Evolutionary conservation across 2,797 vertebrate species (phyloP), one percentile per base, ranked within the genome.

Genomic region (Chelonia mydas): DNA sequence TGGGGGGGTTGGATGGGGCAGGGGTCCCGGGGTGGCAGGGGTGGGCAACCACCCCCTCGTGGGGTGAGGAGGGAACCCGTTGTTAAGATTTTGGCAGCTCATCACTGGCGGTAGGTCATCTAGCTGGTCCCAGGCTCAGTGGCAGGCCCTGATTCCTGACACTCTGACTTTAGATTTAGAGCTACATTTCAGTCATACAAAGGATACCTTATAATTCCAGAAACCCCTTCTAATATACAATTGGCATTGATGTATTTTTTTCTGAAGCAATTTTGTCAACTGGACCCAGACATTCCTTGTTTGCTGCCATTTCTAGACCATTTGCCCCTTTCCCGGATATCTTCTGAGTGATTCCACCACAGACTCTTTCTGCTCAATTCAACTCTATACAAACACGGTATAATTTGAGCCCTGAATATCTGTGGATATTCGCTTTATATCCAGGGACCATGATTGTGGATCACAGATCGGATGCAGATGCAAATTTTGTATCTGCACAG

Each of bases 111-210:
- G 12, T 50, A 50, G 49, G 49, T 57, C 23, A 31, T 15, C 59
- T 61, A 61, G 31, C 28, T 65, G 61, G 15, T 65, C 61, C 7
- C 15, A 65, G 28, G 33, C 15, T 65, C 59, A 33, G 15, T 31
- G 15, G 15, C 31, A 65, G 59, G 31, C 13, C 31, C 61, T 65
- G 61, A n/a, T n/a, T 61, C 13, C 61, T 33, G 59, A 13, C 12
- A 61, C 49, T 3, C 59, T 33, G 7, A 17, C 31, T 65, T 65
- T 13, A 65, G 37, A 74, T 45, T 45, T 74, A 45, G 68, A 74
- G 37, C 41, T 74, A 45, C 41, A 45, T 74, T 41, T 74, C 68
- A 74, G 90, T 96, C 95, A 94, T 87, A 91, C 94, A 96, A 82
- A 89, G 91, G 57, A 83, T 83, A 86, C 0, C 6, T 84, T 89